These are phyloP conservation scores for Strigamia maritima DNA, from an alignment of 2,888 invertebrate species.

Conservation along the genomic window DNA sequence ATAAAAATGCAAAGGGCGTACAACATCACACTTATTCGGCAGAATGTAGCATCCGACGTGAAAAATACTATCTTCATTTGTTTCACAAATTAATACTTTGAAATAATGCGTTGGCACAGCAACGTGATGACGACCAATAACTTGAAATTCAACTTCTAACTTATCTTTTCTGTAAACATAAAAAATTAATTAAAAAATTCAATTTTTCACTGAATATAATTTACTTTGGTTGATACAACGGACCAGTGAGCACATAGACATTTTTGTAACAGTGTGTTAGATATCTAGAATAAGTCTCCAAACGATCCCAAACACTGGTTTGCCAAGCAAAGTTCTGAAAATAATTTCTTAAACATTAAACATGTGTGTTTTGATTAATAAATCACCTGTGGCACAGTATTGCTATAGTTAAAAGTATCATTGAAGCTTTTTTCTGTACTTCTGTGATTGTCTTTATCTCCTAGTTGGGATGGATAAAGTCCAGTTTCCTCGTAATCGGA, in stretches of 20 bases:
- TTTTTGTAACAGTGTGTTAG: not conserved
- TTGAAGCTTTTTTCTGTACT: not conserved
- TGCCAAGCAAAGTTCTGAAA: not conserved
- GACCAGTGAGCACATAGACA: not conserved
- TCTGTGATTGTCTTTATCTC: not conserved
- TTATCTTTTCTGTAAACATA: not conserved
- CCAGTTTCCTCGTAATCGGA: not conserved
- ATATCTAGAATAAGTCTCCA: not conserved
- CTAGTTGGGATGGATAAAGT: not conserved
- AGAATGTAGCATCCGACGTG: not conserved
- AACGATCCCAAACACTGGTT: not conserved
- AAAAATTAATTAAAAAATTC: not conserved
- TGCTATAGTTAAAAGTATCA: not conserved
- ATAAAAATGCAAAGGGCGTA: not conserved
- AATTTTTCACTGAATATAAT: not conserved
- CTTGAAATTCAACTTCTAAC: not conserved
- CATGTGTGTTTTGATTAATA: not conserved
- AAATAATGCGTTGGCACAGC: not conserved
- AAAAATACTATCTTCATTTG: not conserved
- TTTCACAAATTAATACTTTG: not conserved
- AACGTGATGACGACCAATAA: not conserved
- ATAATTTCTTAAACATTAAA: not conserved
- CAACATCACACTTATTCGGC: not conserved
- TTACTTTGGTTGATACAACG: not conserved
- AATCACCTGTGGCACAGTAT: not conserved